Evolutionary conservation across 1,140 invertebrate genomes (phyloP).

Genomic region (Halesus radiatus): DNA sequence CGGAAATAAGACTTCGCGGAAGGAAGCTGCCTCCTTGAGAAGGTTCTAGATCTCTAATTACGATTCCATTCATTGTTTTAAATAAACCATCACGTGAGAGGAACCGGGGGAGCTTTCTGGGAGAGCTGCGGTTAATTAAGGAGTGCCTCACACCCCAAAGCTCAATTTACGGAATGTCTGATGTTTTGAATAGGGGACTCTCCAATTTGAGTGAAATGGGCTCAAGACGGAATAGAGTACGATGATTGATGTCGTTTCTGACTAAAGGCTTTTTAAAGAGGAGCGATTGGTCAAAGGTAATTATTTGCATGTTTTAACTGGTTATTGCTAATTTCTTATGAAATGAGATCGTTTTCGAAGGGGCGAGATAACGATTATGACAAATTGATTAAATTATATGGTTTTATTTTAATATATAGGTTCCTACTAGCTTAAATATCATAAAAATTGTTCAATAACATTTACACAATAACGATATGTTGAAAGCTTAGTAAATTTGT

Average conservation of each 20-base stretch:
- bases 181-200: constrained; percentile 6
- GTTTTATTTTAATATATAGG: no score
- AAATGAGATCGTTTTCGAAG: no score
- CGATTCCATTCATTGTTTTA: constrained; percentile 56
- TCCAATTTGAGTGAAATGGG: constrained; percentile 17
- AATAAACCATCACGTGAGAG: constrained; percentile 54
- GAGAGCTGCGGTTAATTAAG: constrained; percentile 50
- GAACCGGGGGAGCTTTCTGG: constrained; percentile 30
- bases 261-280: constrained; percentile 11
- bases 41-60: constrained; percentile 54
- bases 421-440: no score
- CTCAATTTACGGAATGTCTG: constrained; percentile 36
- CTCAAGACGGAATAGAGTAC: background rate
- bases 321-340: no score
- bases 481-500: no score
- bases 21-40: constrained; percentile 4
- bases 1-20: background rate
- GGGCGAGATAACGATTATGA: no score
- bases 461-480: no score
- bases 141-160: background rate
- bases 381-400: no score
- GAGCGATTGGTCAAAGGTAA: background rate
- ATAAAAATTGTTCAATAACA: no score
- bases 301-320: background rate
- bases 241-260: constrained; percentile 17